Evolutionary conservation across 2,888 invertebrate species (phyloP).

Genomic region (Epinotia bilunana): DNA sequence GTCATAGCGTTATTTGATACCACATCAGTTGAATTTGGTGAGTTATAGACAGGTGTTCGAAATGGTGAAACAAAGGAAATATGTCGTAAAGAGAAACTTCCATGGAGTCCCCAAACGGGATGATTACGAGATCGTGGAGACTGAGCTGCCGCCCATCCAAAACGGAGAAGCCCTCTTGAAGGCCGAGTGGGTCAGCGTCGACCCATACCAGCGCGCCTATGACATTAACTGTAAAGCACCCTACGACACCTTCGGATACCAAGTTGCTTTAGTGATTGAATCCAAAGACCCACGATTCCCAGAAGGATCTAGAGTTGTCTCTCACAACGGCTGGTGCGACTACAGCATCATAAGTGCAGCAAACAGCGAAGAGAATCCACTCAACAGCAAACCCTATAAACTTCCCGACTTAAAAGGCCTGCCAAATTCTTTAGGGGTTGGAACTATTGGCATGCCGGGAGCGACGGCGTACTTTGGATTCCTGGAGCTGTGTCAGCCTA

Average conservation of each 20-base stretch:
- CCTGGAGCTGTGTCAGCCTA: conserved; percentile 85
- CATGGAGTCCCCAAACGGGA: conserved; percentile 83
- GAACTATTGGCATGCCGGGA: conserved; percentile 86
- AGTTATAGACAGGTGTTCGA: neutral
- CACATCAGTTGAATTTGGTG: neutral
- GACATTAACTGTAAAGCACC: conserved; percentile 62
- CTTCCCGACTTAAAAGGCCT: conserved; percentile 82
- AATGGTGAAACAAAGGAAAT: conserved; percentile 46
- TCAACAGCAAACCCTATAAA: conserved; percentile 54
- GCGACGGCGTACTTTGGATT: conserved; percentile 87
- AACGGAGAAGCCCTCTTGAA: conserved; percentile 80
- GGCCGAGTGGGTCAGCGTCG: conserved; percentile 47
- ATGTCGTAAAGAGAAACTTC: conserved; percentile 22
- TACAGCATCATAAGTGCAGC: conserved; percentile 52
- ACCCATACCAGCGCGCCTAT: conserved; percentile 59
- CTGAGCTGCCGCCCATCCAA: conserved; percentile 83
- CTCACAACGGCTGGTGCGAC: conserved; percentile 64
- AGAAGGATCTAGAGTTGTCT: conserved; percentile 84
- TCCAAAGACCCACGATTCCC: conserved; percentile 86
- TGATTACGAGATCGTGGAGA: conserved; percentile 85
- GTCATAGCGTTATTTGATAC: neutral
- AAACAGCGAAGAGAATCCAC: conserved; percentile 44
- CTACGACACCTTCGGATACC: conserved; percentile 61
- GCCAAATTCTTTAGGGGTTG: conserved; percentile 81
- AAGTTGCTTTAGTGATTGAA: conserved; percentile 79